Evolutionary conservation across 2,888 invertebrate species (phyloP).

Genomic region (Acanthosepion pharaonis): DNA sequence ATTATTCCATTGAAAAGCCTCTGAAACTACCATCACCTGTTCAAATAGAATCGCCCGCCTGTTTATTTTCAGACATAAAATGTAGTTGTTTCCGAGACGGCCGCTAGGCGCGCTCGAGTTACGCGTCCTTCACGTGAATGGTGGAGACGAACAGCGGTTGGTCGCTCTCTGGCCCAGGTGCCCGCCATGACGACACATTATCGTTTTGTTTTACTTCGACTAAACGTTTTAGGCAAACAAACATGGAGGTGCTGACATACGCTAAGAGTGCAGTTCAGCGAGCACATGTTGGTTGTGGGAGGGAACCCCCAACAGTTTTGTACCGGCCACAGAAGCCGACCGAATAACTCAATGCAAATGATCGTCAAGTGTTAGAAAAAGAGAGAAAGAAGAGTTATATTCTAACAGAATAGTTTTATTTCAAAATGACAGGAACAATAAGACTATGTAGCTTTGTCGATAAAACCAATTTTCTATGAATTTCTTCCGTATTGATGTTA

Average conservation of each 20-base stretch:
- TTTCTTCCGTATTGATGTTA: too few relatives aligned
- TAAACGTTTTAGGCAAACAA: slow-evolving; percentile 33
- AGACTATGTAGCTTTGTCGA: too few relatives aligned
- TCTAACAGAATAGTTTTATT: too few relatives aligned
- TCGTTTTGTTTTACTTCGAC: slow-evolving; percentile 21
- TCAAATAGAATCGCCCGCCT: not conserved
- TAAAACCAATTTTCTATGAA: too few relatives aligned
- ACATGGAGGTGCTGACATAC: not conserved
- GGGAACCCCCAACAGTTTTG: not conserved
- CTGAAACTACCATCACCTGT: not conserved
- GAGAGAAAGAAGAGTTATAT: not conserved
- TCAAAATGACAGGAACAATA: too few relatives aligned
- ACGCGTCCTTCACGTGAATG: not conserved
- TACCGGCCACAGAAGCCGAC: not conserved
- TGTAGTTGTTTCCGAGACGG: slow-evolving; percentile 6
- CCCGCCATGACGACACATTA: slow-evolving; percentile 9
- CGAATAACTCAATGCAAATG: not conserved
- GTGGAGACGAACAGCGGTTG: not conserved
- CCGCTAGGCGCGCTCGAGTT: not conserved
- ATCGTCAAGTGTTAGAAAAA: not conserved
- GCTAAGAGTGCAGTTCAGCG: not conserved
- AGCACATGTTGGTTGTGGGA: not conserved
- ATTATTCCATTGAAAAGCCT: not conserved
- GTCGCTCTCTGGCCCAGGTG: not conserved
- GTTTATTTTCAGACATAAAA: slow-evolving; percentile 33